Base-by-base conservation (phyloP, 2,113 vertebrate genomes). In the Poicephalus gulielmi region DNA sequence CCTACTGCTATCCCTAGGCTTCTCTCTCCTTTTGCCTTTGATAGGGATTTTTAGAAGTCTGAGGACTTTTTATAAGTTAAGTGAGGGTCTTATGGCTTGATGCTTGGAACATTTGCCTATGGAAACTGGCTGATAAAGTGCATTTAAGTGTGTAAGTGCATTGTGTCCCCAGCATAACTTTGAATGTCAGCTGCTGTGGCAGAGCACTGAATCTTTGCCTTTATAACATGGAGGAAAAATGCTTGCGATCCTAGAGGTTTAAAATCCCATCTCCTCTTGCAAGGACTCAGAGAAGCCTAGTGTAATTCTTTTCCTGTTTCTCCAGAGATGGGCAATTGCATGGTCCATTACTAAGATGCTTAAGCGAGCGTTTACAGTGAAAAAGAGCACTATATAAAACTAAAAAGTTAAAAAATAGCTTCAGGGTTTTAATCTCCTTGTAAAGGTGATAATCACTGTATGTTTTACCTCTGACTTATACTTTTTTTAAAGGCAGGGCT, bases 391-490 rank as follows among this genome's bases (percentile, higher is more conserved):
- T 6, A 11, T 1, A 43, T 64, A 64, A 86, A 95, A 37, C 11
- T 7, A 33, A 93, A 90, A 87, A 77, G 91, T 83, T 95, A 89
- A 91, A 89, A 91, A 92, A 91, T 15, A 81, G 88, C 94, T 71
- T 13, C 46, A 13, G 92, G 84, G 66, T 15, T 80, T 87, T 89
- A 16, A 91, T 95, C 74, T 85, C 66, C 92, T 87, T 85, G 78
- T 85, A 89, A 82, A 94, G 73, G 77, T 79, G 87, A 83, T 22
- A 84, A 82, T 79, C 74, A 7, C 1, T 41, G 4, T 22, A 4
- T 13, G 62, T 82, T 86, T 85, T 91, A 73, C 62, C 52, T 89
- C 84, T 82, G 89, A 82, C 35, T 90, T 76, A 30, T 2, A 10
- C 27, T 84, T 71, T 68, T 25, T 71, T 82, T 89, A 71, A 84